phyloP scores from a whole-genome alignment of 2,797 vertebrate genomes.

The Notamacropus eugenii region DNA sequence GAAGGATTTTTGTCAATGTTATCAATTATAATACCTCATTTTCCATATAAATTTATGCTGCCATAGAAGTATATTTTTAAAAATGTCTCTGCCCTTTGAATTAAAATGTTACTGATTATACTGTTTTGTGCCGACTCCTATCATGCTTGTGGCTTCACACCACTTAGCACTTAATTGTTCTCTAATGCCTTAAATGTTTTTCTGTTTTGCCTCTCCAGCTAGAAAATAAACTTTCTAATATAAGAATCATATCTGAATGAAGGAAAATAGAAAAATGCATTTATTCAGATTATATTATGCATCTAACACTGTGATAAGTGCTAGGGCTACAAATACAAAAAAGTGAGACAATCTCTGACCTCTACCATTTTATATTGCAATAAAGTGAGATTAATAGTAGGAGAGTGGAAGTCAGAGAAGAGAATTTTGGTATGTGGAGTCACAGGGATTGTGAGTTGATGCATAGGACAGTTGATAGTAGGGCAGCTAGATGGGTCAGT shows the following conservation, averaged over 20 bases:
- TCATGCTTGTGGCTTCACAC: not conserved
- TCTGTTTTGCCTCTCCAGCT: not conserved
- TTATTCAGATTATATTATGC: not conserved
- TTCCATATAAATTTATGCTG: not conserved
- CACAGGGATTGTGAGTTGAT: not conserved
- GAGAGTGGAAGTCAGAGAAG: not conserved
- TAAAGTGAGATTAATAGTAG: not conserved
- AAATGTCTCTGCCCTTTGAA: not conserved
- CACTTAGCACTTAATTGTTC: not conserved
- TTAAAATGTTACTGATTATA: not conserved
- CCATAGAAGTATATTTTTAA: not conserved
- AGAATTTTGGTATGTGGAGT: not conserved
- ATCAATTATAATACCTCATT: not conserved
- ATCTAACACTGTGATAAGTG: not conserved
- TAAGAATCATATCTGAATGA: not conserved
- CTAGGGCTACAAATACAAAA: not conserved
- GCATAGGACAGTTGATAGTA: not conserved
- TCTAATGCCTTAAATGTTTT: not conserved
- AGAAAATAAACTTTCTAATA: not conserved
- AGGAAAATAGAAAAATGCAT: not conserved
- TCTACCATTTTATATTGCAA: not conserved
- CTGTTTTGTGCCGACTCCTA: not conserved
- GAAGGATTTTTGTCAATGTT: not conserved
- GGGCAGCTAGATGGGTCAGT: not conserved
- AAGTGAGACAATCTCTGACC: not conserved